phyloP scores from a whole-genome alignment of 2,113 vertebrate species.

The Aptenodytes patagonicus region DNA sequence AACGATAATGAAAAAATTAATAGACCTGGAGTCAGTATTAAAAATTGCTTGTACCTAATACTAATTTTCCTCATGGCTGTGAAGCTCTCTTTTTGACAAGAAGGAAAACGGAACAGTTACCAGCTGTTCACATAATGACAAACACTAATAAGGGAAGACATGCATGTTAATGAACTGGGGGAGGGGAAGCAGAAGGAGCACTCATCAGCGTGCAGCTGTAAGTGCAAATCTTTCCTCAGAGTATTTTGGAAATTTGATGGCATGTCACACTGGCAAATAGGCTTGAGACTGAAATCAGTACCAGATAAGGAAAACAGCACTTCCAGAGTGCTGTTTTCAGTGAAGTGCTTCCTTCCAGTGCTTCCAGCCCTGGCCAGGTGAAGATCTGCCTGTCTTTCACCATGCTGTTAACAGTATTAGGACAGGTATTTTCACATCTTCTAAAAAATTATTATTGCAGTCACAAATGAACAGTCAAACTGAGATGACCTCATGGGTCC shows the following conservation, averaged over 20 bases:
- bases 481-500: conserved; percentile 20
- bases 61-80: conserved; percentile 27
- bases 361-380: not conserved
- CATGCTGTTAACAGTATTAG: not conserved
- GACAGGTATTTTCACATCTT: not conserved
- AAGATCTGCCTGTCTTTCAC: not conserved
- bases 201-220: conserved; percentile 8
- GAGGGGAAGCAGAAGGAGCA: not conserved
- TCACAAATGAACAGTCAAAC: conserved; percentile 15
- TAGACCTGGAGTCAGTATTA: conserved; percentile 38
- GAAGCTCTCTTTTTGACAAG: conserved; percentile 4
- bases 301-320: not conserved
- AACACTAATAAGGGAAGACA: conserved; percentile 43
- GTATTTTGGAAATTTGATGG: not conserved
- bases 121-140: conserved; percentile 53
- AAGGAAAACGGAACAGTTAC: conserved; percentile 48
- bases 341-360: too few relatives aligned
- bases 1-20: conserved; percentile 41
- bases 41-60: conserved; percentile 38
- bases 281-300: not conserved
- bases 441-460: conserved; percentile 5
- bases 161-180: conserved; percentile 41
- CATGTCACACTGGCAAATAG: not conserved
- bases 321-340: too few relatives aligned
- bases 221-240: not conserved